phyloP scores from a whole-genome alignment of 2,888 invertebrate species.

The Tetranychus truncatus region DNA sequence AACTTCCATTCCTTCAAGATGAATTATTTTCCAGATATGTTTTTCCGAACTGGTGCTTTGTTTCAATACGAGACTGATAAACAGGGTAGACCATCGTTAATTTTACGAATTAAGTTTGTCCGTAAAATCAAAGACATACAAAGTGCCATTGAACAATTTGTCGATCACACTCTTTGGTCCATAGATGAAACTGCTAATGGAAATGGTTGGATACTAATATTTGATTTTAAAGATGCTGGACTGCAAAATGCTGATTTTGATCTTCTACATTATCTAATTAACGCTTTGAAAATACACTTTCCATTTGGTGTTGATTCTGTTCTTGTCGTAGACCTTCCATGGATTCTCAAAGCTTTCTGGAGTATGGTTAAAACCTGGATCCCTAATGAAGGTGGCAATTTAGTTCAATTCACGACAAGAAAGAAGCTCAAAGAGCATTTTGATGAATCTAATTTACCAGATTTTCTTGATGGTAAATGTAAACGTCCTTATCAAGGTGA shows the following conservation, averaged over 20 bases:
- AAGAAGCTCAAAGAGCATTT: not conserved
- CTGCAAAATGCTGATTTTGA: constrained; percentile 4
- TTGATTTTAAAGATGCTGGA: constrained; percentile 7
- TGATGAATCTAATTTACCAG: not conserved
- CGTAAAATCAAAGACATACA: not conserved
- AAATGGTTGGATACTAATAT: not conserved
- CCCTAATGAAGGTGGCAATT: not conserved
- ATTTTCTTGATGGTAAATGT: constrained; percentile 7
- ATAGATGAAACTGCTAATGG: not conserved
- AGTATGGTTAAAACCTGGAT: not conserved
- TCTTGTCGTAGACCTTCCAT: constrained; percentile 3
- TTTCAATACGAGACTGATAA: not conserved
- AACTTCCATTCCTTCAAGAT: not conserved
- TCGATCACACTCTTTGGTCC: not conserved
- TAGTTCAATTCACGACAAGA: not conserved
- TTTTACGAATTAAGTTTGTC: constrained; percentile 3
- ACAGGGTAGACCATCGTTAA: not conserved
- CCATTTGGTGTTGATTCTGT: constrained; percentile 4
- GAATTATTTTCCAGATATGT: not conserved
- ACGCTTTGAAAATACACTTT: not conserved
- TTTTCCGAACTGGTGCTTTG: not conserved
- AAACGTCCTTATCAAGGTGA: not conserved
- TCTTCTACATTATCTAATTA: constrained; percentile 1
- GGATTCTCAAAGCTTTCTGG: constrained; percentile 28
- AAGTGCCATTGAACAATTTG: not conserved